These are phyloP conservation scores for Loxodonta africana DNA, from an alignment of 2,113 vertebrate genomes.

Conservation along the genomic window DNA sequence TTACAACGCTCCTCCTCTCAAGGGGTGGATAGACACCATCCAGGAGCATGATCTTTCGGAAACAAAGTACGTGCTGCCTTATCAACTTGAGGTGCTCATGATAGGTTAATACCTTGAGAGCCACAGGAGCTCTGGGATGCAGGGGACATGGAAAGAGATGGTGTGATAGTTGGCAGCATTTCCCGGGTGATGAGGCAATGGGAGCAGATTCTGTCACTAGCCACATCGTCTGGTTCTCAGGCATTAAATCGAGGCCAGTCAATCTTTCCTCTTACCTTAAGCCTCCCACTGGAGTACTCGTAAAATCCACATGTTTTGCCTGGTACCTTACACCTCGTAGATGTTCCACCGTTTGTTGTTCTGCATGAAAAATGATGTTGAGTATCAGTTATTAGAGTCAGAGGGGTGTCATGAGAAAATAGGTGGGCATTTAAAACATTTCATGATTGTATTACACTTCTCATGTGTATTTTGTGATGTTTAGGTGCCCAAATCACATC, in stretches of 20 bases:
- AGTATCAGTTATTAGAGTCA: not conserved
- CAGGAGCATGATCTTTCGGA: constrained; percentile 96
- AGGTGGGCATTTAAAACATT: not conserved
- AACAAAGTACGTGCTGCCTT: constrained; percentile 89
- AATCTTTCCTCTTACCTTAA: no score
- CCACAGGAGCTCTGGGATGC: rapidly evolving
- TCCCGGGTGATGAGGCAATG: rapidly evolving
- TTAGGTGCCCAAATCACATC: not conserved
- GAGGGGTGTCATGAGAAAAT: not conserved
- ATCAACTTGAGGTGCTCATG: rapidly evolving
- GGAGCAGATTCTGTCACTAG: no score
- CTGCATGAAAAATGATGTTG: not conserved
- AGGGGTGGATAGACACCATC: constrained; percentile 94
- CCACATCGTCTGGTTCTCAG: not conserved
- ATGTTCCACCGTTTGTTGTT: no score
- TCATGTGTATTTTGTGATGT: not conserved
- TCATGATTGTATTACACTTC: not conserved
- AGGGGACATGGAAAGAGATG: not conserved
- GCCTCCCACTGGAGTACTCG: not conserved
- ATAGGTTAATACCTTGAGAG: not conserved
- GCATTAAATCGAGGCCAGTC: not conserved
- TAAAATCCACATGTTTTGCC: not conserved
- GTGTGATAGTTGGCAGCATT: not conserved
- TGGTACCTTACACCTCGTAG: rapidly evolving
- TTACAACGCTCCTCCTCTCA: constrained; percentile 91